Conservation (phyloP, 2,113 vertebrate species). For the Pardalotus punctatus region DNA sequence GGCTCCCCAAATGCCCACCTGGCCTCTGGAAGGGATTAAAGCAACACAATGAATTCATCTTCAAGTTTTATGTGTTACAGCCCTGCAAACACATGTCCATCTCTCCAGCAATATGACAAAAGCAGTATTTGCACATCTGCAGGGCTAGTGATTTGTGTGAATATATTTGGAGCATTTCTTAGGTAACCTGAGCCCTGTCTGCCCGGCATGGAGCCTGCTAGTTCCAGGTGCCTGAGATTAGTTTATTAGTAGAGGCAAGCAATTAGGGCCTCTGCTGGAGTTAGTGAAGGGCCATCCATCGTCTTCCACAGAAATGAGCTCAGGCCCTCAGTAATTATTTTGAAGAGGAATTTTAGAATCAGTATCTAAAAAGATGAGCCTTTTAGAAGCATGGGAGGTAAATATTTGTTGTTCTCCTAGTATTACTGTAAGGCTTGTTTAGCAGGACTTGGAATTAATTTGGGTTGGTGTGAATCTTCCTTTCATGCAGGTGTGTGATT, state of each 20-base stretch:
- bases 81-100: conserved; percentile 35
- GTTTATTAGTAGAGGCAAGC: conserved; percentile 50
- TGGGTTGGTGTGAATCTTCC: not conserved
- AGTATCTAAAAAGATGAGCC: not conserved
- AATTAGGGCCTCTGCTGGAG: conserved; percentile 14
- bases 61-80: conserved; percentile 42
- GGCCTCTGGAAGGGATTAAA: conserved; percentile 52
- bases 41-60: conserved; percentile 39
- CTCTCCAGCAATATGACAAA: conserved; percentile 37
- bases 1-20: conserved; percentile 39
- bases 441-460: not conserved
- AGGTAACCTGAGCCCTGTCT: conserved; percentile 35
- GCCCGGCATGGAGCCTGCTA: conserved; percentile 27
- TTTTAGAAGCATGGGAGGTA: not conserved
- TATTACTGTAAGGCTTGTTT: not conserved
- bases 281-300: accelerated
- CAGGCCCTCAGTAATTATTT: not conserved
- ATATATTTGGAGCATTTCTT: conserved; percentile 39
- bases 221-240: conserved; percentile 67
- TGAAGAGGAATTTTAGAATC: not conserved
- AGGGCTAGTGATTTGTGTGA: conserved; percentile 31
- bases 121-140: conserved; percentile 60
- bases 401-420: not conserved
- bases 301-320: not conserved
- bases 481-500: not conserved